These are phyloP conservation scores for Philaethria dido DNA, from an alignment of 2,888 invertebrate species.

Conservation along the genomic window DNA sequence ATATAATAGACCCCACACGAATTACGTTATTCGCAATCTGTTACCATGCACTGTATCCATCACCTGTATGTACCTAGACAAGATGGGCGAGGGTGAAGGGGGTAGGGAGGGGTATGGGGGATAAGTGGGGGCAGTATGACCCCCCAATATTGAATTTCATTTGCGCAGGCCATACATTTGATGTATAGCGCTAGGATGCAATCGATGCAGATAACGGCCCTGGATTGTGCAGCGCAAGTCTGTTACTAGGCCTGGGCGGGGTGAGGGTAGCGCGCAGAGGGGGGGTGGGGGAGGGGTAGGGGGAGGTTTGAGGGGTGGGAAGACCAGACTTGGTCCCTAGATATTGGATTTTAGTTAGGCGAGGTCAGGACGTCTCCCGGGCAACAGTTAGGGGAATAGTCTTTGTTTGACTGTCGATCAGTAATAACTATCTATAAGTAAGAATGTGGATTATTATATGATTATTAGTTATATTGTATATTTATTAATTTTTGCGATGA, in stretches of 20 bases:
- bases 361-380: conserved; percentile 14
- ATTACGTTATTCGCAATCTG: conserved; percentile 4
- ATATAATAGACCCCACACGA: background rate
- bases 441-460: background rate
- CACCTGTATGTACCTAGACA: background rate
- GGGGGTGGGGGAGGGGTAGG: background rate
- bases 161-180: conserved; percentile 15
- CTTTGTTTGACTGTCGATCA: conserved; percentile 1
- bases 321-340: conserved; percentile 7
- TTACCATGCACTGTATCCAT: background rate
- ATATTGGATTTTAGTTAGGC: conserved; percentile 16
- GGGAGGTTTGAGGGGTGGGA: background rate
- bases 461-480: background rate
- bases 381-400: conserved; percentile 15
- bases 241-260: background rate
- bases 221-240: conserved; percentile 19
- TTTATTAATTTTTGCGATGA: background rate
- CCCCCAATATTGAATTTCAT: conserved; percentile 7
- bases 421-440: conserved; percentile 6
- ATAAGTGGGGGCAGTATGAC: background rate
- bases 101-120: background rate
- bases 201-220: conserved; percentile 16
- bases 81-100: too few relatives aligned
- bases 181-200: conserved; percentile 15
- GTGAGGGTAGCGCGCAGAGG: background rate